Evolutionary conservation across 2,113 vertebrate species (phyloP), one percentile per base, ranked within the genome.

Genomic region (Oreochromis tanganicae): DNA sequence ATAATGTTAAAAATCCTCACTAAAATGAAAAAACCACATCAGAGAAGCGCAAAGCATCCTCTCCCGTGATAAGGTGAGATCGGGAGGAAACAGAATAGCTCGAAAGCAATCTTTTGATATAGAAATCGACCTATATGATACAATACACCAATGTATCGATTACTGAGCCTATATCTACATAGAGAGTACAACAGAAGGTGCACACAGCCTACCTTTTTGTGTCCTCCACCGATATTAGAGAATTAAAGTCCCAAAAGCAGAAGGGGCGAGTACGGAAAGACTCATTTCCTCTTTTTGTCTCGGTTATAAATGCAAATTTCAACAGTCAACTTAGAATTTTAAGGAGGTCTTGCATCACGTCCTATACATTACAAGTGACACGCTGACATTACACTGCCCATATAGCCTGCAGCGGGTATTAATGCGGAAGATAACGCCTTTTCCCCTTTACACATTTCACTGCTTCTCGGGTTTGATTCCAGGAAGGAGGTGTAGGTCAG

Each of bases 371-470:
- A 17, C 59, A 46, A 73, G 14, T 59, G 73, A 66, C n/a, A 29
- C 8, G 32, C 29, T 17, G 32, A n/a, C 50, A 34, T 13, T 50
- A 78, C 73, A 29, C 43, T 34, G 7, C 17, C 16, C 17, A n/a
- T 1, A 9, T 61, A 43, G 36, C 13, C n/a, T 59, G 80, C 71
- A 66, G 85, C 71, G 63, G 66, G 83, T 79, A 55, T 57, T 3
- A 86, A 92, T 1, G 88, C 93, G 92, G 93, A 93, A 94, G 92
- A 90, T 91, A 73, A 91, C 90, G 89, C 93, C 90, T 86, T 27
- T 50, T 27, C 61, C 14, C 46, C 80, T 4, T 41, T 5, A 3
- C 52, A 55, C 9, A 34, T 85, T 80, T 11, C 55, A 46, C 11
- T n/a, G 29, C 48, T 17, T 41, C 19, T 63, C 38, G 27, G 21